Percentiles rank a stretch among this genome's conserved stretches.
These are phyloP conservation scores for Synodontis membranacea DNA, from an alignment of 2,113 vertebrate species.

Conservation along the genomic window DNA sequence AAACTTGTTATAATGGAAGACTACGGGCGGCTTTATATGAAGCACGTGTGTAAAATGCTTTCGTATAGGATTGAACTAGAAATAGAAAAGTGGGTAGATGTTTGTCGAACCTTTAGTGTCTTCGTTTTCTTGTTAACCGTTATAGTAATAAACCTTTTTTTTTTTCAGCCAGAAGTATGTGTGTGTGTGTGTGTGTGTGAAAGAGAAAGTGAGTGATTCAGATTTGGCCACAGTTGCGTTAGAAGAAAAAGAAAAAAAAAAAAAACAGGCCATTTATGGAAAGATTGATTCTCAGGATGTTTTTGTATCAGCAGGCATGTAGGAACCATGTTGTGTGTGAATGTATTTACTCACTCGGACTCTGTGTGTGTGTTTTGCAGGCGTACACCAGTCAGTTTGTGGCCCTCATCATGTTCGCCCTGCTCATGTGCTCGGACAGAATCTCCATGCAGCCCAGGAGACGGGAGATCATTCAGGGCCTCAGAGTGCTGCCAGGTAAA, in stretches of 20 bases:
- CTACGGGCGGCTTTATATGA: background rate
- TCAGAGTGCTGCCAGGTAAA: slow-evolving; percentile 90
- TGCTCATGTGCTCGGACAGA: slow-evolving; percentile 95
- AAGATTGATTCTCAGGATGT: background rate
- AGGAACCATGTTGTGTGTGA: slow-evolving; percentile 9
- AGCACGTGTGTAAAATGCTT: background rate
- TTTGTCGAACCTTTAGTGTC: background rate
- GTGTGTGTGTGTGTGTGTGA: background rate
- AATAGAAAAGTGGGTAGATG: background rate
- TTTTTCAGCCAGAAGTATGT: background rate
- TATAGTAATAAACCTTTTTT: background rate
- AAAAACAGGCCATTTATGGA: background rate
- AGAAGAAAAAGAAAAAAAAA: background rate
- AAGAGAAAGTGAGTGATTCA: background rate
- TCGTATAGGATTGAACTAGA: background rate
- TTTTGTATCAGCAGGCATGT: background rate
- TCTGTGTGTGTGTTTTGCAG: slow-evolving; percentile 65
- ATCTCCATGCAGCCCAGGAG: slow-evolving; percentile 96
- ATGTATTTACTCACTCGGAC: background rate
- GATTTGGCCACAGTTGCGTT: background rate
- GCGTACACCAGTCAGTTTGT: slow-evolving; percentile 98
- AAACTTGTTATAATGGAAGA: background rate
- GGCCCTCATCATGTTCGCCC: slow-evolving; percentile 94
- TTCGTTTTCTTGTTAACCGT: background rate
- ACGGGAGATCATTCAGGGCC: slow-evolving; percentile 89